A percentile compares a stretch with the other conserved stretches of the same genome.
Evolutionary conservation across 1,140 invertebrate species (phyloP).

Genomic region (Ips typographus): DNA sequence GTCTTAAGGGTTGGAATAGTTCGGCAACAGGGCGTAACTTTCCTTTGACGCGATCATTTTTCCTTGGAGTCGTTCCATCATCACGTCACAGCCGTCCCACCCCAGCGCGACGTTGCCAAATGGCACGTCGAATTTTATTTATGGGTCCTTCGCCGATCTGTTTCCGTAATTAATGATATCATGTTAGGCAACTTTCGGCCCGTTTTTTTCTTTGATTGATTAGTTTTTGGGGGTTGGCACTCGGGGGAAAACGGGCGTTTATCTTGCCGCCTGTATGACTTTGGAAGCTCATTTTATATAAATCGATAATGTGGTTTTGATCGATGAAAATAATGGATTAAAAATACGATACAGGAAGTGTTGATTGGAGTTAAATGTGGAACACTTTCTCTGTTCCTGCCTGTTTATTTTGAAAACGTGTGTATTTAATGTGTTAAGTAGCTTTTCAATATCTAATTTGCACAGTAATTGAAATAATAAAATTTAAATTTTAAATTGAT

Average conservation of each 20-base stretch:
- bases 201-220: constrained; percentile 31
- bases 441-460: too few species aligned
- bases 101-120: constrained; percentile 53
- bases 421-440: too few species aligned
- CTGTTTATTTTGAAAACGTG: too few species aligned
- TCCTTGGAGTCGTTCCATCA: constrained; percentile 54
- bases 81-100: constrained; percentile 53
- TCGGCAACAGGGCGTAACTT: constrained; percentile 29
- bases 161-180: constrained; percentile 53
- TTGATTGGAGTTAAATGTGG: too few species aligned
- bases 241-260: not conserved
- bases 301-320: too few species aligned
- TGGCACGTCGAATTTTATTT: constrained; percentile 55
- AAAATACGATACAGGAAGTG: too few species aligned
- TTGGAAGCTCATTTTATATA: too few species aligned
- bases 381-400: too few species aligned
- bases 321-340: too few species aligned
- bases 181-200: constrained; percentile 33
- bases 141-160: constrained; percentile 50
- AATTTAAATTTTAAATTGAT: too few species aligned
- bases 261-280: too few species aligned
- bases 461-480: too few species aligned
- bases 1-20: not conserved
- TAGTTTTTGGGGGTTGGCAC: constrained; percentile 9
- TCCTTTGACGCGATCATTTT: constrained; percentile 53